These are phyloP conservation scores for Mormyrus proboscirostris DNA, from an alignment of 2,797 vertebrate species.

Conservation along the genomic window DNA sequence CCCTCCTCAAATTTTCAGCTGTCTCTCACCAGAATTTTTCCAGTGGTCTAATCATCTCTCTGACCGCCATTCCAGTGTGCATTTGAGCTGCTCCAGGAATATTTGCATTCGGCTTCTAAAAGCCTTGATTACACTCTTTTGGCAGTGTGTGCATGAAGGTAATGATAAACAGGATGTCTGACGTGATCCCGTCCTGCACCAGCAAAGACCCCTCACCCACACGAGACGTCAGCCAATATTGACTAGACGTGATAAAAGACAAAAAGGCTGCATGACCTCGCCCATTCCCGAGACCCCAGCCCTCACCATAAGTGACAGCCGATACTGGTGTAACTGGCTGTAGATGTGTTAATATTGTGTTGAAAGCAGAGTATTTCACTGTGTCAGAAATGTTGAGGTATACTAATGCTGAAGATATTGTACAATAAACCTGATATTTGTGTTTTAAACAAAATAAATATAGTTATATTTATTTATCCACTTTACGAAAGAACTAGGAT, in stretches of 20 bases:
- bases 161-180: slow-evolving; percentile 45
- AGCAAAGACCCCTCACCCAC: neutral
- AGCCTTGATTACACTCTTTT: slow-evolving; percentile 6
- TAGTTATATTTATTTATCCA: neutral
- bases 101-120: neutral
- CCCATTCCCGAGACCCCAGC: neutral
- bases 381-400: neutral
- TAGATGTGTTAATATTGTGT: neutral
- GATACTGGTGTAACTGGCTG: neutral
- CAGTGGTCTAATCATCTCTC: neutral
- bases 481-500: neutral
- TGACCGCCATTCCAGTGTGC: neutral
- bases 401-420: neutral
- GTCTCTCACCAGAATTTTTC: neutral
- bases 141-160: slow-evolving; percentile 16
- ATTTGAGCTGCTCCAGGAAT: neutral
- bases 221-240: slow-evolving; percentile 1
- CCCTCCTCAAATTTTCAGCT: neutral
- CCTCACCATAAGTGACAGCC: neutral
- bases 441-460: neutral
- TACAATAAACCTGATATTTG: neutral
- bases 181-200: slow-evolving; percentile 29
- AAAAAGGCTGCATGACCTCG: neutral
- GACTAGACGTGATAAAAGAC: neutral
- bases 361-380: neutral